Evolutionary conservation across 2,888 invertebrate genomes (phyloP).

Genomic region (Oxytorus armatus): DNA sequence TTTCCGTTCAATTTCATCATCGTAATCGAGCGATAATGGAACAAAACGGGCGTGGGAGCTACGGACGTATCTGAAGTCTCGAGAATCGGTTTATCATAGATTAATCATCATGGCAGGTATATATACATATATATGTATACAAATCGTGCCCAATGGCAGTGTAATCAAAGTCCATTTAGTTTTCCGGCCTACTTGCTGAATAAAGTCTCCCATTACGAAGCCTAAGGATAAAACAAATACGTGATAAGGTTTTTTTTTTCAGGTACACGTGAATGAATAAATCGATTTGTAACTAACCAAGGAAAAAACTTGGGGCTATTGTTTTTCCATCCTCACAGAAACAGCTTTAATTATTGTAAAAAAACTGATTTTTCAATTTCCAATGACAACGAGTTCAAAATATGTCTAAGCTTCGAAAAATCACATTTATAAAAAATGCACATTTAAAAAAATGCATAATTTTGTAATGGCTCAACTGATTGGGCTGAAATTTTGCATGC

Average conservation of each 20-base stretch:
- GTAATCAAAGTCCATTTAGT: constrained; percentile 31
- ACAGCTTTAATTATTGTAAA: no score
- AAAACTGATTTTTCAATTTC: no score
- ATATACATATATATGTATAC: neutral
- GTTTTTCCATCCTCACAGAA: neutral
- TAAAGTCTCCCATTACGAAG: constrained; percentile 40
- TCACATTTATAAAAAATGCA: no score
- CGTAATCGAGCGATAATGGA: constrained; percentile 11
- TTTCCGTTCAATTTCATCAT: constrained; percentile 10
- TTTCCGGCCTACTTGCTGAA: constrained; percentile 23
- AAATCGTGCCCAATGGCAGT: constrained; percentile 12
- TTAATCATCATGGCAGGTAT: constrained; percentile 7
- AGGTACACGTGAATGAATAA: constrained; percentile 22
- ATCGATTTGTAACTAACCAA: constrained; percentile 1
- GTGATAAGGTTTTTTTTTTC: neutral
- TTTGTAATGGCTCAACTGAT: no score
- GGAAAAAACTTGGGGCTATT: neutral
- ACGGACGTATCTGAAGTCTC: constrained; percentile 7
- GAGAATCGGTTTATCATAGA: constrained; percentile 12
- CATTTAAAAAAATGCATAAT: no score
- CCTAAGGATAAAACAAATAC: neutral
- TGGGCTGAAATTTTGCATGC: no score
- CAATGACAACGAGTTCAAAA: no score
- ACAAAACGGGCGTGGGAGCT: neutral
- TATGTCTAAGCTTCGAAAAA: no score